Base-by-base conservation (phyloP, 1,140 invertebrate genomes). In the Drosophila arizonae region DNA sequence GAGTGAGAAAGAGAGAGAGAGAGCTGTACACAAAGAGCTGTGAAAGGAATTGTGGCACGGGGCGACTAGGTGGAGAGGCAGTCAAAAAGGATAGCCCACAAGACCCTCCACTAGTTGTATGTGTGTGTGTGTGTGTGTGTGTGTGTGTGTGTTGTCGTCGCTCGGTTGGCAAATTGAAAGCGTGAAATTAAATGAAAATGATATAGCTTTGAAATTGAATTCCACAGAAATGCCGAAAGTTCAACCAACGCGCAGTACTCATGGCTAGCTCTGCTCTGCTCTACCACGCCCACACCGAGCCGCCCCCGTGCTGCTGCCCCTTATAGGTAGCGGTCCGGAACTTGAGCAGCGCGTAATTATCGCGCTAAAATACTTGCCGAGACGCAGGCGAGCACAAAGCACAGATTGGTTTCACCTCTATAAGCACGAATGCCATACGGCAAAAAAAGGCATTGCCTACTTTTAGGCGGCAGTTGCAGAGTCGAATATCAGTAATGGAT, bases 201-300 rank as follows among this genome's bases (percentile, higher is more conserved):
- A 87, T 86, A 87, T 81, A 76, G 81, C 81, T 87, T 87, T 86
- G 81, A 86, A 86, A 86, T 86, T 81, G 82, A 87, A 86, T 87
- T 87, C 82, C 78, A 78, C 75, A 87, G 81, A 85, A 86, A 85
- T 85, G 81, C 78, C 81, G 39, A 85, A 85, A 85, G 71, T 81
- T 81, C 64, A 65, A 21, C 48, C 50, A 39, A 48, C 57, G 33
- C 45, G 17, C 33, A 43, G 54, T 24, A 26, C 33, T 26, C 36
- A 54, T 17, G 13, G 30, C 28, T 36, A 36, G 3, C 26, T 0
- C 28, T 5, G 11, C 52, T 55, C 50, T 2, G 6, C 6, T 5
- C 50, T 17, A 17, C 50, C 50, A 30, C 26, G 11, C 43, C 28
- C 28, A 30, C 28, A 30, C 3, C 26, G 26, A 6, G 13, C 41